Evolutionary conservation across 2,113 vertebrate species (phyloP).

Genomic region (Trachemys scripta): DNA sequence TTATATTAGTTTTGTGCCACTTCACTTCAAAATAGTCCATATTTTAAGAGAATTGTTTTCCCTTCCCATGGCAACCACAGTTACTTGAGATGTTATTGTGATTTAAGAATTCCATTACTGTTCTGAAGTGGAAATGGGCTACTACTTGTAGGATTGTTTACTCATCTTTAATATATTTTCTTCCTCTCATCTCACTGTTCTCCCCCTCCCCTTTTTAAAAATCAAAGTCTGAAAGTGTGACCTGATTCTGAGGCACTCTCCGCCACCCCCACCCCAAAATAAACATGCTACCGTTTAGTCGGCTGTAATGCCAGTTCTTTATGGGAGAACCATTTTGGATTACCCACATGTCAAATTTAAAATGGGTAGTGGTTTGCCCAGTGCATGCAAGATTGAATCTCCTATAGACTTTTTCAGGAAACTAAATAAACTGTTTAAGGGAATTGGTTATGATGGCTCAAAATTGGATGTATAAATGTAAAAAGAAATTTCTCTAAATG

Average conservation of each 20-base stretch:
- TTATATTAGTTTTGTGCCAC: neutral
- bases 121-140: too few relatives aligned
- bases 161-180: too few relatives aligned
- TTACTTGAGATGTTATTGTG: too few relatives aligned
- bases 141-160: too few relatives aligned
- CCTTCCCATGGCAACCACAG: neutral
- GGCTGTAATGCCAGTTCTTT: neutral
- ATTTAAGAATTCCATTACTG: too few relatives aligned
- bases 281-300: neutral
- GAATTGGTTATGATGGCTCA: neutral
- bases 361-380: neutral
- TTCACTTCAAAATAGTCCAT: neutral
- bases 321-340: neutral
- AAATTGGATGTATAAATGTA: neutral
- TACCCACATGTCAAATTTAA: neutral
- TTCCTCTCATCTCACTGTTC: too few relatives aligned
- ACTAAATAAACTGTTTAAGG: neutral
- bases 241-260: neutral
- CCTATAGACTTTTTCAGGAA: neutral
- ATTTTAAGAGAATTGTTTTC: neutral
- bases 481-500: neutral
- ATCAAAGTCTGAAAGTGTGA: neutral
- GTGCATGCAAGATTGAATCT: neutral
- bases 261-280: accelerated
- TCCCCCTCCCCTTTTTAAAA: too few relatives aligned